Evolutionary conservation across 2,888 invertebrate species (phyloP), one percentile per base, ranked within the genome.

Genomic region (Ormia ochracea): DNA sequence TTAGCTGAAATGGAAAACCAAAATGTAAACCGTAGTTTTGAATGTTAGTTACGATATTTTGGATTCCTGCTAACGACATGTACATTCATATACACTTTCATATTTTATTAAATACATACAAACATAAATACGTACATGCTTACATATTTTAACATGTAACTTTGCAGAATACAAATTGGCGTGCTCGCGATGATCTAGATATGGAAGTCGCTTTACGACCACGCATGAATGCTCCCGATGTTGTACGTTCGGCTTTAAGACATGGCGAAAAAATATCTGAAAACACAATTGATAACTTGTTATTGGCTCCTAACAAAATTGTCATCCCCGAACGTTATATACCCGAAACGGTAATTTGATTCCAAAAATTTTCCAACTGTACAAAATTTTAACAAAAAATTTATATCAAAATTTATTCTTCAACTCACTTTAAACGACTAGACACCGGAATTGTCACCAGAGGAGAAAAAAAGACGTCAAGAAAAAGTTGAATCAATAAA

Each of bases 401-500:
- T 45, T 73, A 19, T 74, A 74, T 70, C 66, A 78, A 81, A 81
- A 81, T 61, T 78, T 74, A 48, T 74, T 56, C 50, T 28, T 28
- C 14, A 14, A 41, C 21, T 28, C 21, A 2, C 50, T 54, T 28
- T 45, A 33, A 43, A 58, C 83, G 6, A 41, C 17, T 41, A 94
- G 93, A 93, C 93, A 82, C 96, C 96, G 83, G 95, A 96, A 89
- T 89, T 96, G 50, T 94, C 95, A 0, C 94, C 94, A 0, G 96
- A 96, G 86, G 97, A 97, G 87, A 94, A 95, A 87, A 93, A 94
- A 85, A 94, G 94, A 82, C 91, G 97, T 12, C 92, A 93, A 87
- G 95, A 96, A 88, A 97, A 97, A 90, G 96, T 96, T 4, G 96
- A 97, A 87, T 94, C 95, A 10, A 97, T 97, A 82, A 94, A 96